Percentiles rank a stretch among this genome's conserved stretches.
phyloP scores from a whole-genome alignment of 2,113 vertebrate genomes.

The Pagrus major region DNA sequence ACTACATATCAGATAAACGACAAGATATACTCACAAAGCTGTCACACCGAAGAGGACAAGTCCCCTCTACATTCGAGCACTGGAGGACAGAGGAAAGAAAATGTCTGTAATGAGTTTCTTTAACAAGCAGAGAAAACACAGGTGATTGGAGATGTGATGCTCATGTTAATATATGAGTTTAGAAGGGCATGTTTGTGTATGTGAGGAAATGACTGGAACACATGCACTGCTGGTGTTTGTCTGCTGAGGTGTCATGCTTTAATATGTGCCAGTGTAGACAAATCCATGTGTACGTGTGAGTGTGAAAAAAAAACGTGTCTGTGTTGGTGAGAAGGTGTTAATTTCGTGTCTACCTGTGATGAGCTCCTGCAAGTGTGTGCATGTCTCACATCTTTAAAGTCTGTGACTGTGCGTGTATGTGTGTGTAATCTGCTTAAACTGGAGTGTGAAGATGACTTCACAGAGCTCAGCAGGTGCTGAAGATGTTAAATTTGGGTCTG shows the following conservation, averaged over 20 bases:
- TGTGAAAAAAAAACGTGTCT: not conserved
- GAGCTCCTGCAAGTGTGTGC: constrained; percentile 19
- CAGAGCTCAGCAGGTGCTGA: constrained; percentile 47
- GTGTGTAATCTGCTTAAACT: constrained; percentile 33
- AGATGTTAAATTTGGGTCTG: constrained; percentile 34
- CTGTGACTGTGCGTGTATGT: constrained; percentile 17
- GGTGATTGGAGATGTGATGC: not conserved
- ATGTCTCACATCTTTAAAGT: constrained; percentile 2
- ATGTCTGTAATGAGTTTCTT: not conserved
- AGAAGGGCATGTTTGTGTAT: constrained; percentile 31
- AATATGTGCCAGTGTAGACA: constrained; percentile 27
- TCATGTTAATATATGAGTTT: not conserved
- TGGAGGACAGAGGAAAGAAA: constrained; percentile 26
- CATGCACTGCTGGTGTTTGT: constrained; percentile 12
- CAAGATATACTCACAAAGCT: constrained; percentile 67
- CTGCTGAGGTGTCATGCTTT: constrained; percentile 20
- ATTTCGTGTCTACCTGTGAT: constrained; percentile 46
- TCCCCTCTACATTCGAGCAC: constrained; percentile 72
- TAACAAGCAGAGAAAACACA: not conserved
- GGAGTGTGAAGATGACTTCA: constrained; percentile 59
- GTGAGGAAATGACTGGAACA: constrained; percentile 5
- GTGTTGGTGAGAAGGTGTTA: constrained; percentile 36
- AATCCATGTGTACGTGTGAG: constrained; percentile 12
- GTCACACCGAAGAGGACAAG: constrained; percentile 79
- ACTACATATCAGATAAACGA: not conserved